phyloP scores from a whole-genome alignment of 2,797 vertebrate genomes.

The Lepilemur septentrionalis region DNA sequence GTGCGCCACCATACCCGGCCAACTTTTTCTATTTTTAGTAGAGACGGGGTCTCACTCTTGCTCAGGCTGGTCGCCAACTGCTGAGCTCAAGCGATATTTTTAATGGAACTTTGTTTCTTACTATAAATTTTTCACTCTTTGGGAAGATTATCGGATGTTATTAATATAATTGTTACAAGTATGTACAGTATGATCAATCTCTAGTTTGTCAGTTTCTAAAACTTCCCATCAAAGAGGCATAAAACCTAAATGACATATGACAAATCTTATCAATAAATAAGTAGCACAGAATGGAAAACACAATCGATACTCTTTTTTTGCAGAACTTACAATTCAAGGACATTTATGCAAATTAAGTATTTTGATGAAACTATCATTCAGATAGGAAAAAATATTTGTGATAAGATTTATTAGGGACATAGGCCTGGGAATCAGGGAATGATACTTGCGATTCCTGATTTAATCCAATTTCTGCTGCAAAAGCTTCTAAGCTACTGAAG shows the following conservation, averaged over 20 bases:
- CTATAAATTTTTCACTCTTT: background rate
- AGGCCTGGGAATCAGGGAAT: background rate
- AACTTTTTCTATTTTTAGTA: too few relatives aligned
- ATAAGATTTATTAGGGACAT: background rate
- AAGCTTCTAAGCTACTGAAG: background rate
- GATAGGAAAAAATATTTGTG: background rate
- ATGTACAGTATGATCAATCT: background rate
- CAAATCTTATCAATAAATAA: background rate
- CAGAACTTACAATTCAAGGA: background rate
- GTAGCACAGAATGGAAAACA: background rate
- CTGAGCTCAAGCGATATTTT: background rate
- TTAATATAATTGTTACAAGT: background rate
- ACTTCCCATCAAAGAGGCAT: background rate
- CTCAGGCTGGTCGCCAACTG: too few relatives aligned
- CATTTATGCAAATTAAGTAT: background rate
- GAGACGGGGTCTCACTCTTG: too few relatives aligned
- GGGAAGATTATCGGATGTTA: background rate
- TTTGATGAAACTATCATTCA: slow-evolving; percentile 16
- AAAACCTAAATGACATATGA: background rate
- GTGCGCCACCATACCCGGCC: too few relatives aligned
- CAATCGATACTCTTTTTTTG: background rate
- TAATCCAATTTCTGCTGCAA: background rate
- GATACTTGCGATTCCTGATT: background rate
- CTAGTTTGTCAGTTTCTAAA: slow-evolving; percentile 16
- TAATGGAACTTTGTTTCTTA: background rate